phyloP scores from a whole-genome alignment of 92 coral and sea anemone species.

The Actinernus sp. region DNA sequence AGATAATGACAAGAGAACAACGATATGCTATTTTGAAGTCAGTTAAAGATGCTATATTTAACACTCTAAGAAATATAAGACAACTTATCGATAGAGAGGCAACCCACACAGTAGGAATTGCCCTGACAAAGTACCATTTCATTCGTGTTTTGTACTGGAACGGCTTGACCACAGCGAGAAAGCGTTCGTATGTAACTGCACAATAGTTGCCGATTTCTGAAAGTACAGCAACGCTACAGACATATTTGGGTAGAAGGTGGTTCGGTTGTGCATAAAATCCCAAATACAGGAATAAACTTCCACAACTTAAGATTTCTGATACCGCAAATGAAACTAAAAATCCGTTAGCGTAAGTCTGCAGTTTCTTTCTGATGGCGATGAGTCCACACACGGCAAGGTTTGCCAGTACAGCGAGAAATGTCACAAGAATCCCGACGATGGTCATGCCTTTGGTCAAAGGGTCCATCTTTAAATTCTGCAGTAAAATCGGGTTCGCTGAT shows the following conservation, averaged over 20 bases:
- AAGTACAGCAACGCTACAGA: background rate
- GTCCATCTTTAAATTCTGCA: too few relatives aligned
- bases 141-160: slow-evolving; percentile 21
- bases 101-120: background rate
- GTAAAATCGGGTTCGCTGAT: too few relatives aligned
- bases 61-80: background rate
- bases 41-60: background rate
- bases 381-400: background rate
- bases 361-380: background rate
- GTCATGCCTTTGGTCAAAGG: background rate
- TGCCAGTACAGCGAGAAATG: background rate
- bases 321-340: background rate
- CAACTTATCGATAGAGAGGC: background rate
- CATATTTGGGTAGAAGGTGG: too few relatives aligned
- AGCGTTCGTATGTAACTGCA: slow-evolving; percentile 24
- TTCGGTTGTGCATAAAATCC: too few relatives aligned
- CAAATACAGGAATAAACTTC: background rate
- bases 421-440: background rate
- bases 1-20: background rate
- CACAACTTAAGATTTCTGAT: background rate
- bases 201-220: slow-evolving; percentile 30
- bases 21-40: too few relatives aligned
- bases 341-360: background rate
- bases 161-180: slow-evolving; percentile 35
- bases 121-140: background rate